Conservation (phyloP, 2,797 vertebrate species). For the Notamacropus eugenii region DNA sequence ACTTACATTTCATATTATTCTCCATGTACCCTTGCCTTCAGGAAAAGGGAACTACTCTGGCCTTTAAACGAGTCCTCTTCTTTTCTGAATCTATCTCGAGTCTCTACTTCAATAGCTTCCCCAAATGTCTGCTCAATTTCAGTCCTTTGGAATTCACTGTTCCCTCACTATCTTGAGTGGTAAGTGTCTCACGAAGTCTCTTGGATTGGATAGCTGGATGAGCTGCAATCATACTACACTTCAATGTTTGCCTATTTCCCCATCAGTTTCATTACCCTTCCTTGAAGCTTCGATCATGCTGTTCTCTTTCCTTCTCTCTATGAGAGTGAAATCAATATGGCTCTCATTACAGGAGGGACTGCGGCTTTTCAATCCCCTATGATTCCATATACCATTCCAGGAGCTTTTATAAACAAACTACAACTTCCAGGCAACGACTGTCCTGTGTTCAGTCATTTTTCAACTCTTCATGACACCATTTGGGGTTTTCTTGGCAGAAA, state of each 20-base stretch:
- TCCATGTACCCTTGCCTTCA: not conserved
- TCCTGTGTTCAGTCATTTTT: not conserved
- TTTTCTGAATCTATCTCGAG: not conserved
- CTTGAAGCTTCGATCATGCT: not conserved
- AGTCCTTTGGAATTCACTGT: not conserved
- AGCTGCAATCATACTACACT: not conserved
- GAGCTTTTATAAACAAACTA: not conserved
- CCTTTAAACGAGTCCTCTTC: not conserved
- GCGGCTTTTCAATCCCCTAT: not conserved
- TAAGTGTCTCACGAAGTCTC: not conserved
- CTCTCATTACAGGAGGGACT: not conserved
- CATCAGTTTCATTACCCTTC: not conserved
- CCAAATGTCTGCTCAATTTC: not conserved
- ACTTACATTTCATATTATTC: not conserved
- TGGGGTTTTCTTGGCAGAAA: not conserved
- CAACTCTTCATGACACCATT: not conserved
- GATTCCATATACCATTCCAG: not conserved
- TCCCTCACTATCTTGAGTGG: not conserved
- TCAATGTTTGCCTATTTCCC: not conserved
- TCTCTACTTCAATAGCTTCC: not conserved
- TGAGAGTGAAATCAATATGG: not conserved
- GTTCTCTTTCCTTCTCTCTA: not conserved
- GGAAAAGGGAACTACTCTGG: not conserved
- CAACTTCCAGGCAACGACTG: not conserved
- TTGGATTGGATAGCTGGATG: not conserved